These are phyloP conservation scores for Zele albiditarsus DNA, from an alignment of 2,888 invertebrate species.

Conservation along the genomic window DNA sequence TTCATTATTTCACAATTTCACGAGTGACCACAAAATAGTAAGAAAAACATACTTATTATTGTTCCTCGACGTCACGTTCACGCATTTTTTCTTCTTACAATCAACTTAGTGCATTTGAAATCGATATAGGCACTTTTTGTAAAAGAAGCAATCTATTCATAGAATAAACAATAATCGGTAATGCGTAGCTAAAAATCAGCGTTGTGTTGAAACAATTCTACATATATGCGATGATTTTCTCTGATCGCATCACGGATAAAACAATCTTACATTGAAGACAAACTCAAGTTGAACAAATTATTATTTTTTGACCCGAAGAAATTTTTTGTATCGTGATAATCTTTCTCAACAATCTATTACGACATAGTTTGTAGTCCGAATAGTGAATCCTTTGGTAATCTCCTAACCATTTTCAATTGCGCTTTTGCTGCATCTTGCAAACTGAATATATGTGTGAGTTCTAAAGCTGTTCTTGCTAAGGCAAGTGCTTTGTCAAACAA, in stretches of 20 bases:
- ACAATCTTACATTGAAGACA: neutral
- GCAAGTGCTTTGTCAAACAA: constrained; percentile 92
- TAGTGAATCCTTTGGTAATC: constrained; percentile 79
- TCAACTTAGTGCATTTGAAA: neutral
- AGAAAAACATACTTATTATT: neutral
- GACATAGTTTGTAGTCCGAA: constrained; percentile 51
- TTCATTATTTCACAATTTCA: neutral
- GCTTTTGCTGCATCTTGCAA: constrained; percentile 92
- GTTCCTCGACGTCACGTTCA: neutral
- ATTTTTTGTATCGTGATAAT: neutral
- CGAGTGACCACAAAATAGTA: neutral
- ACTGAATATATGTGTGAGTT: constrained; percentile 93
- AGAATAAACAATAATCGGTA: neutral
- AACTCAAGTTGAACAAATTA: neutral
- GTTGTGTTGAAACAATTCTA: neutral
- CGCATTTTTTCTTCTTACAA: neutral
- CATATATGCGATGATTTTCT: neutral
- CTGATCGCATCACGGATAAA: neutral
- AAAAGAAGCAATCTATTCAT: neutral
- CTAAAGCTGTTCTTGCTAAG: constrained; percentile 88
- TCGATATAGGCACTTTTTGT: constrained; percentile 11
- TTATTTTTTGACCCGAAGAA: neutral
- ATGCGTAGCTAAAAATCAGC: neutral
- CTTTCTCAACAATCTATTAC: constrained; percentile 39
- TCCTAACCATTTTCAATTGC: constrained; percentile 87